Evolutionary conservation across 2,888 invertebrate genomes (phyloP).

Genomic region (Drosophila sordidapex): DNA sequence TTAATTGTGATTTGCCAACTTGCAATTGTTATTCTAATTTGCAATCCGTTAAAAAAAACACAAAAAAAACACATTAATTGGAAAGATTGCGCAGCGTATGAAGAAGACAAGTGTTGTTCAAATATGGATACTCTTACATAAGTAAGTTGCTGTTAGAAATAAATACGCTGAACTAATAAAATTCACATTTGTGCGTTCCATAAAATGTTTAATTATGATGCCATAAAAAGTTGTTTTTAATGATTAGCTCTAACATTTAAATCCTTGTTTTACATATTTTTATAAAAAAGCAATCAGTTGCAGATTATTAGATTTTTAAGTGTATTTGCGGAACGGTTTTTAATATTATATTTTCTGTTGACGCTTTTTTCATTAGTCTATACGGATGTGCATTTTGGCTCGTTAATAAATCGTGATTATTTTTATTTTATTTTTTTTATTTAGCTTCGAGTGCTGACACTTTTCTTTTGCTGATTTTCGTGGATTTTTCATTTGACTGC

Average conservation of each 20-base stretch:
- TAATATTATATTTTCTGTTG: neutral
- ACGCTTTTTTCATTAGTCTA: neutral
- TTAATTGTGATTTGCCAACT: constrained; percentile 11
- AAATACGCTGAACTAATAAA: neutral
- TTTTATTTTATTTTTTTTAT: neutral
- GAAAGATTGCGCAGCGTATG: neutral
- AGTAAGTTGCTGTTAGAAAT: neutral
- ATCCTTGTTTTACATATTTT: neutral
- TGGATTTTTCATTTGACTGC: neutral
- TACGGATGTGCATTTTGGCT: neutral
- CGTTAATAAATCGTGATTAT: neutral
- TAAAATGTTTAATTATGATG: neutral
- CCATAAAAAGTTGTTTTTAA: neutral
- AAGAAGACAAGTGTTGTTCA: neutral
- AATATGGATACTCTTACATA: neutral
- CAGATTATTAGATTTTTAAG: neutral
- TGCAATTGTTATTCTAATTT: constrained; percentile 6
- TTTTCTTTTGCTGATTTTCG: neutral
- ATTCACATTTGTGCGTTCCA: neutral
- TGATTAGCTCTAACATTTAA: neutral
- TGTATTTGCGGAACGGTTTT: neutral
- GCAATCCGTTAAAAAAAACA: neutral
- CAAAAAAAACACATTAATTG: neutral
- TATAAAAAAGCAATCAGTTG: neutral
- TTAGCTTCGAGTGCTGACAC: constrained; percentile 2